phyloP scores from a whole-genome alignment of 1,140 invertebrate genomes.

The Halictus rubicundus region DNA sequence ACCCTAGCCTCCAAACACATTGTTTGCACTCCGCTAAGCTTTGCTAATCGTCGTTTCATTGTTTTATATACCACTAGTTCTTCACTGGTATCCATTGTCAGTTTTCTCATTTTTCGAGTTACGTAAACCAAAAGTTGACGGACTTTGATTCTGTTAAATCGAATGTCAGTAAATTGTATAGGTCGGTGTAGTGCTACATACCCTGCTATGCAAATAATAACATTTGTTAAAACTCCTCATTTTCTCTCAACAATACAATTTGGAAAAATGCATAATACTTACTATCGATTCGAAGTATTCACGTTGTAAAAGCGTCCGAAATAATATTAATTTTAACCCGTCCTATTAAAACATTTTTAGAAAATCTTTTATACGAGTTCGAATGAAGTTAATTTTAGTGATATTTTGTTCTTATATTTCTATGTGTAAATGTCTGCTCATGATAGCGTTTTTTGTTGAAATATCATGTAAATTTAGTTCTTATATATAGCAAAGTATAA shows the following conservation, averaged over 20 bases:
- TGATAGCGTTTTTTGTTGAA: slow-evolving; percentile 77
- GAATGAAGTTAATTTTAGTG: slow-evolving; percentile 70
- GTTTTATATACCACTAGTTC: slow-evolving; percentile 66
- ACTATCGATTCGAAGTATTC: slow-evolving; percentile 41
- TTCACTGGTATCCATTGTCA: slow-evolving; percentile 64
- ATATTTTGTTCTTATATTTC: slow-evolving; percentile 78
- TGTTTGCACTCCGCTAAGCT: slow-evolving; percentile 89
- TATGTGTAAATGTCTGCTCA: slow-evolving; percentile 78
- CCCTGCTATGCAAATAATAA: slow-evolving; percentile 49
- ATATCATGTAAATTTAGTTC: slow-evolving; percentile 79
- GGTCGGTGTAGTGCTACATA: slow-evolving; percentile 67
- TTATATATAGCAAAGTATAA: slow-evolving; percentile 68
- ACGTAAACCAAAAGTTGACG: slow-evolving; percentile 44
- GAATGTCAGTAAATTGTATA: slow-evolving; percentile 51
- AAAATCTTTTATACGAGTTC: slow-evolving; percentile 74
- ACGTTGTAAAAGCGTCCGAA: slow-evolving; percentile 44
- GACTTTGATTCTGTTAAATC: slow-evolving; percentile 53
- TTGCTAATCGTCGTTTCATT: slow-evolving; percentile 71
- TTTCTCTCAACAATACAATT: slow-evolving; percentile 42
- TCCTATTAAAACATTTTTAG: slow-evolving; percentile 70
- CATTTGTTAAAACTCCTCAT: slow-evolving; percentile 40
- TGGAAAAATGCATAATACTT: slow-evolving; percentile 39
- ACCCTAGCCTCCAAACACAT: slow-evolving; percentile 93
- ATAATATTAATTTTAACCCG: slow-evolving; percentile 70
- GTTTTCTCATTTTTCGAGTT: slow-evolving; percentile 55